phyloP scores from a whole-genome alignment of 2,797 vertebrate genomes.

The Coccyzus lansbergi region DNA sequence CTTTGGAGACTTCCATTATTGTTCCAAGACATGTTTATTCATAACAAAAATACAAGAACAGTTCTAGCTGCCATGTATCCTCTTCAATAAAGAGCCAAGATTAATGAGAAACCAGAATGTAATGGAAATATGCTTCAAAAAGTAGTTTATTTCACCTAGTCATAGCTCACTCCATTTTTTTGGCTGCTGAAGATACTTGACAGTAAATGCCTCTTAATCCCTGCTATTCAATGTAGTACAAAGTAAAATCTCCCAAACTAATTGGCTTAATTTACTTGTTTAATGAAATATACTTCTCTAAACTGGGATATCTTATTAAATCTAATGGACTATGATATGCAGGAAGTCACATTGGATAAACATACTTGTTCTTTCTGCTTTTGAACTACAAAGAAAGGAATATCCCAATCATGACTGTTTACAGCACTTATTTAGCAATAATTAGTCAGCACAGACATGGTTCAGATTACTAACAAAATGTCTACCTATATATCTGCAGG shows the following conservation, averaged over 20 bases:
- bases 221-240: not conserved
- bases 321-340: not conserved
- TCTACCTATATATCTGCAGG: not conserved
- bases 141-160: not conserved
- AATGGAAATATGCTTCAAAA: not conserved
- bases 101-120: not conserved
- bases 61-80: not conserved
- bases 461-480: not conserved
- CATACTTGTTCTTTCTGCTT: not conserved
- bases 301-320: not conserved
- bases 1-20: not conserved
- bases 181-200: not conserved
- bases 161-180: not conserved
- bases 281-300: not conserved
- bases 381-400: not conserved
- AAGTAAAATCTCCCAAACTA: not conserved
- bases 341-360: not conserved
- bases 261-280: conserved; percentile 4
- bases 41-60: not conserved
- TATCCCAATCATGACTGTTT: not conserved
- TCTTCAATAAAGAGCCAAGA: not conserved
- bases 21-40: not conserved
- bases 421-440: not conserved
- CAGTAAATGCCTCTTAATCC: not conserved
- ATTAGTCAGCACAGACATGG: not conserved